Base-by-base conservation (phyloP, 64 coral and sea anemone species). In the Pocillopora damicornis region DNA sequence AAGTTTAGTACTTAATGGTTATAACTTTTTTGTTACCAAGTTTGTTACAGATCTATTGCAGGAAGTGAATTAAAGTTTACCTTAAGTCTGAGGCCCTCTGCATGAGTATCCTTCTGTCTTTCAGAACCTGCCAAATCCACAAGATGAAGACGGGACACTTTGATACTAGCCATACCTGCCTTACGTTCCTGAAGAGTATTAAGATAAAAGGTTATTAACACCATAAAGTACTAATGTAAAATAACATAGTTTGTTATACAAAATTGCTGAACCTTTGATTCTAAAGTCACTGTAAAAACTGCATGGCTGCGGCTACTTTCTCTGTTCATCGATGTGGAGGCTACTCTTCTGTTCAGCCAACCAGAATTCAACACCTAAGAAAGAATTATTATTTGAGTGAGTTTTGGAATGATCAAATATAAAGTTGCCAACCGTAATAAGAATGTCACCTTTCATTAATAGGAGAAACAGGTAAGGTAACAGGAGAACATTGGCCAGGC, bases 231-330 rank as follows among this genome's bases (percentile, higher is more conserved):
- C 2, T 51, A 2, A 51, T 4, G 42, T 51, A 7, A 23, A 10
- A 7, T 11, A 6, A 77, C 1, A 1, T 10, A 45, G 14, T 9
- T 56, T 20, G 7, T 51, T 20, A 18, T 57, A 5, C 17, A 20
- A 1, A 58, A 77, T 18, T 76, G n/a, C 45, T 14, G 36, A 60
- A 98, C 95, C 90, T 95, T 98, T 12, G 96, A 98, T 83, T 98
- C 92, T 85, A 98, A 79, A 26, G 96, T 89, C 18, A 98, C 90
- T 72, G 96, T 98, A 75, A 98, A 98, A 37, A 98, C 96, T 63
- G 93, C 97, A 93, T 95, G 93, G 79, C 97, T 99, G 23, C 97
- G 90, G 20, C 97, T 99, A 60, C 97, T 99, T 65, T 99, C 97
- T 86, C 97, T 87, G 71, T 99, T 99, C 97, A 99, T 99, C 12